phyloP scores from a whole-genome alignment of 2,113 vertebrate species.

The Alexandromys fortis region DNA sequence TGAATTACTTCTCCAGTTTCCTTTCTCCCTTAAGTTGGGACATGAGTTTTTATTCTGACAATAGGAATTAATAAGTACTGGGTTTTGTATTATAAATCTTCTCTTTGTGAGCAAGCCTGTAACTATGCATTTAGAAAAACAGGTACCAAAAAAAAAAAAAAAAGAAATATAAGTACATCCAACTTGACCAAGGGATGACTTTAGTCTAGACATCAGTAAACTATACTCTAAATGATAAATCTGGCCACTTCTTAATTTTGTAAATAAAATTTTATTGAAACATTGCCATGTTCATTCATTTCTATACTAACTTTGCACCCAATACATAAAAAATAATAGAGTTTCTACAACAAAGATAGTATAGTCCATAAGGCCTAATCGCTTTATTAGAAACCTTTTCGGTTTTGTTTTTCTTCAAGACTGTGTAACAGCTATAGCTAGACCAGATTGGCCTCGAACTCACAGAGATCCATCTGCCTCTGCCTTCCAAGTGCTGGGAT shows the following conservation, averaged over 20 bases:
- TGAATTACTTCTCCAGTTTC: not conserved
- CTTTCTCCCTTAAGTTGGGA: not conserved
- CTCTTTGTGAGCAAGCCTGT: not conserved
- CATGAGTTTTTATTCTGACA: not conserved
- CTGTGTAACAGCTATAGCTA: too few relatives aligned
- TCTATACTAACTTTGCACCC: not conserved
- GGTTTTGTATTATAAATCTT: not conserved
- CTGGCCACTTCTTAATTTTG: not conserved
- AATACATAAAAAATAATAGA: not conserved
- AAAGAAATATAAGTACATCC: slow-evolving; percentile 22
- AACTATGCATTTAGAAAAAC: not conserved
- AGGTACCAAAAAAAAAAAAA: too few relatives aligned
- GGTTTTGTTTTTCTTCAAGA: too few relatives aligned
- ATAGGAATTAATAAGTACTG: not conserved
- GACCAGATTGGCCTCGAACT: too few relatives aligned
- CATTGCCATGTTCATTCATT: not conserved
- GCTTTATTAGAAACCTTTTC: not conserved
- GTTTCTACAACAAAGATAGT: not conserved
- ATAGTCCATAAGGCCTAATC: not conserved
- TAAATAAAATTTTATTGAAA: slow-evolving; percentile 54
- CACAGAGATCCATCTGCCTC: too few relatives aligned
- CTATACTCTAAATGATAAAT: not conserved
- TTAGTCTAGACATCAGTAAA: not conserved
- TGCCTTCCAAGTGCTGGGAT: too few relatives aligned
- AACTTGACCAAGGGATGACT: not conserved